phyloP scores from a whole-genome alignment of 2,888 invertebrate genomes.

The Phyllotreta striolata region DNA sequence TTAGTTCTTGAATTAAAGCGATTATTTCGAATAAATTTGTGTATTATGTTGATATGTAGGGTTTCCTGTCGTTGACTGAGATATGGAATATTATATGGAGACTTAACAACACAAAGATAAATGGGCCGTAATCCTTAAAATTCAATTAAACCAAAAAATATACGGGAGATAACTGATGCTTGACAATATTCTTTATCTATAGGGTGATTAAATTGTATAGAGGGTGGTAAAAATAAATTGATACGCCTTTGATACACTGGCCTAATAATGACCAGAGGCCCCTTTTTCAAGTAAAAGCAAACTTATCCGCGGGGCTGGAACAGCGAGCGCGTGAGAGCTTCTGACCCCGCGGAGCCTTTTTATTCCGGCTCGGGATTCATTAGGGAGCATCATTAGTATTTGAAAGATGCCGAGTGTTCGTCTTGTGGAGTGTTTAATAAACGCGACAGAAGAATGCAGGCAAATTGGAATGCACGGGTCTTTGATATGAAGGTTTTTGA shows the following conservation, averaged over 20 bases:
- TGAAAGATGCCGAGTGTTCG: constrained; percentile 21
- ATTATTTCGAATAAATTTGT: no score
- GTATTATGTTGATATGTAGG: no score
- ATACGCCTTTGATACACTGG: constrained; percentile 1
- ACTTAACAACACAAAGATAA: no score
- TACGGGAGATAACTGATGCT: no score
- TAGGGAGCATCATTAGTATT: constrained; percentile 25
- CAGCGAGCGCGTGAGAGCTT: constrained; percentile 7
- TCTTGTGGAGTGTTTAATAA: constrained; percentile 24
- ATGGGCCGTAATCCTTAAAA: no score
- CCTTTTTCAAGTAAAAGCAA: constrained; percentile 13
- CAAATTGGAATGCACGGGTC: constrained; percentile 5
- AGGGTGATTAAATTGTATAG: background rate
- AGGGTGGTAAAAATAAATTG: constrained; percentile 1
- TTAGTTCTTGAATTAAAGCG: no score
- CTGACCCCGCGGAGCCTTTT: constrained; percentile 16
- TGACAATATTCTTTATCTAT: no score
- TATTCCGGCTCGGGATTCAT: constrained; percentile 23
- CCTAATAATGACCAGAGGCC: constrained; percentile 26
- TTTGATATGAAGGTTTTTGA: constrained; percentile 1
- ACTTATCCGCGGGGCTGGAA: constrained; percentile 25
- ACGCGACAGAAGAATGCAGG: constrained; percentile 24
- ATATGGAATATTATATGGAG: no score
- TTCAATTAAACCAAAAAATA: no score
- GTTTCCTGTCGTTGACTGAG: no score